Evolutionary conservation across 2,113 vertebrate genomes (phyloP), one percentile per base, ranked within the genome.

Genomic region (Agelaius tricolor): DNA sequence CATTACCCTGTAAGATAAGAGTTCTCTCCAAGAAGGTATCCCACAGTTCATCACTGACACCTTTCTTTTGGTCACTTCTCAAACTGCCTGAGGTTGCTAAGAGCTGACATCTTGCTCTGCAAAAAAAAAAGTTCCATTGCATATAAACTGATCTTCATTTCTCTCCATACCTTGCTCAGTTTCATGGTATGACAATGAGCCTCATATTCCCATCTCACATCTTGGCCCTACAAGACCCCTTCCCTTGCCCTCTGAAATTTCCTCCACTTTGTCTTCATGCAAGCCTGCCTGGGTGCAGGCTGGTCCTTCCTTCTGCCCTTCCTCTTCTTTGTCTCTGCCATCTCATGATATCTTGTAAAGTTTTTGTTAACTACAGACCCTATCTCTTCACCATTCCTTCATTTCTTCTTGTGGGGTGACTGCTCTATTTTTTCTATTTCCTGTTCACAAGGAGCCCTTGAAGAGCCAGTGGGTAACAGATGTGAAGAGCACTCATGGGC

Each of bases 121-220:
- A 67, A 93, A 81, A 41, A 23, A 67, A 52, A 44, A 58, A 66
- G 28, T 39, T 71, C 47, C 27, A 51, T 23, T 75, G 31, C 27
- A 58, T 47, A 33, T 35, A 35, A 71, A 52, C 11, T 28, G 28
- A 84, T 18, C 30, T 76, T 54, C 5, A 21, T 63, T 65, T 82
- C 20, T 84, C 63, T 55, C 54, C 3, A 1, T 51, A 7, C 33
- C 16, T 65, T 57, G 5, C 49, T 69, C 0, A 0, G 3, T 65
- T 76, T 59, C 4, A 3, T 10, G 10, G 35, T 52, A 14, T 58
- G 26, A 44, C 15, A 15, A 7, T 62, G 46, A 71, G 13, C 15
- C 28, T 78, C 15, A 11, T 51, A 43, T 35, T 68, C 15, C 54
- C 2, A 3, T 6, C 12, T 74, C 1, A 0, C 14, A 11, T 18